phyloP scores from a whole-genome alignment of 2,888 invertebrate species.

The Scaptodrosophila latifasciaeformis region DNA sequence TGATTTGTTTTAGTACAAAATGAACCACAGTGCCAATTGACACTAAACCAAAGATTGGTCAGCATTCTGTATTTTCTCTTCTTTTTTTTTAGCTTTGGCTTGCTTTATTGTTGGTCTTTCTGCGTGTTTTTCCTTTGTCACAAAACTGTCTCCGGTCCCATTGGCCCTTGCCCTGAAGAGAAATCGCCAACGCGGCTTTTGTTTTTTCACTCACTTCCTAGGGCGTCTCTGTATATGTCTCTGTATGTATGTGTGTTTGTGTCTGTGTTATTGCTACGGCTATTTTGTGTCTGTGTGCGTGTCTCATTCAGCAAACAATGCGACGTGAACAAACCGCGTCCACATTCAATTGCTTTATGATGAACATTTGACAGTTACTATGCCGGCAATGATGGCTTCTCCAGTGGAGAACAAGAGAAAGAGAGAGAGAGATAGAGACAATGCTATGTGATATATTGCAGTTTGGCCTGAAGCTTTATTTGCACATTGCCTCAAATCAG shows the following conservation, averaged over 20 bases:
- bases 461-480: too few species aligned
- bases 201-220: constrained; percentile 21
- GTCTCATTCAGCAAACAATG: constrained; percentile 22
- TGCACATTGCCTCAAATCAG: constrained; percentile 41
- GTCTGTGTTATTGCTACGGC: constrained; percentile 31
- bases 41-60: background rate
- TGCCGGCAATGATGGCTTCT: background rate
- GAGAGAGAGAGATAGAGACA: too few species aligned
- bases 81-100: too few species aligned
- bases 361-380: constrained; percentile 32
- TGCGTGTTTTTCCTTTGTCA: background rate
- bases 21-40: background rate
- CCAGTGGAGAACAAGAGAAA: too few species aligned
- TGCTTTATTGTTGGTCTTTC: background rate
- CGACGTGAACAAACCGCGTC: background rate
- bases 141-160: constrained; percentile 9
- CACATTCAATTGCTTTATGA: constrained; percentile 32
- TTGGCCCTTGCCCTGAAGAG: constrained; percentile 13
- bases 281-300: constrained; percentile 5
- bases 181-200: constrained; percentile 58
- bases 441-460: too few species aligned
- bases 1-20: too few species aligned
- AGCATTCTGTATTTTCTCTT: too few species aligned
- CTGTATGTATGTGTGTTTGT: too few species aligned
- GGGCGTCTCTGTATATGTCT: too few species aligned